A percentile compares a stretch with the other conserved stretches of the same genome.
phyloP scores from a whole-genome alignment of 2,888 invertebrate species.

The Phymatocera aterrima region DNA sequence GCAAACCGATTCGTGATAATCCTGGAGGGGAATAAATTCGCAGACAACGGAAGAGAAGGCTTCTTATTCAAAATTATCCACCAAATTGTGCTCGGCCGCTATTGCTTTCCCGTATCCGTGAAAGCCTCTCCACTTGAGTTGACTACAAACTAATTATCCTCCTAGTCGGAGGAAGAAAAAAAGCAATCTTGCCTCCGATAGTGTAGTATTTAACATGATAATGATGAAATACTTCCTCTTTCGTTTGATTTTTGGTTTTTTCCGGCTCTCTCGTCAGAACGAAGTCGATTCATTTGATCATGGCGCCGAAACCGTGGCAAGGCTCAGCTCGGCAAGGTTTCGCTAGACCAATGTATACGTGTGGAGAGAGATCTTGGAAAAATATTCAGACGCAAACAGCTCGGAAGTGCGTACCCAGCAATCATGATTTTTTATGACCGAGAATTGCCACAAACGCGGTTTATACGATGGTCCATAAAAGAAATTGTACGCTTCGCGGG shows the following conservation, averaged over 20 bases:
- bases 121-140: constrained; percentile 6
- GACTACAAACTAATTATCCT: constrained; percentile 32
- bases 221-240: neutral
- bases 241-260: too few relatives aligned
- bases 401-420: constrained; percentile 9
- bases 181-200: neutral
- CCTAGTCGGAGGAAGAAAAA: constrained; percentile 10
- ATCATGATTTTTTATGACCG: constrained; percentile 53
- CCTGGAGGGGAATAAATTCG: constrained; percentile 12
- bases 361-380: constrained; percentile 8
- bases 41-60: constrained; percentile 16
- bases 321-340: neutral
- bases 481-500: constrained; percentile 46
- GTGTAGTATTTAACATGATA: neutral
- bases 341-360: too few relatives aligned
- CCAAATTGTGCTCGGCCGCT: constrained; percentile 24
- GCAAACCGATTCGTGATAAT: constrained; percentile 47
- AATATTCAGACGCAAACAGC: constrained; percentile 18
- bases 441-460: constrained; percentile 53
- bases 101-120: neutral
- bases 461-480: constrained; percentile 57
- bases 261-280: too few relatives aligned
- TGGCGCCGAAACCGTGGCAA: too few relatives aligned
- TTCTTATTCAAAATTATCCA: constrained; percentile 39
- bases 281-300: too few relatives aligned